Conservation (phyloP, 1,140 invertebrate genomes). For the Drosophila gunungcola region DNA sequence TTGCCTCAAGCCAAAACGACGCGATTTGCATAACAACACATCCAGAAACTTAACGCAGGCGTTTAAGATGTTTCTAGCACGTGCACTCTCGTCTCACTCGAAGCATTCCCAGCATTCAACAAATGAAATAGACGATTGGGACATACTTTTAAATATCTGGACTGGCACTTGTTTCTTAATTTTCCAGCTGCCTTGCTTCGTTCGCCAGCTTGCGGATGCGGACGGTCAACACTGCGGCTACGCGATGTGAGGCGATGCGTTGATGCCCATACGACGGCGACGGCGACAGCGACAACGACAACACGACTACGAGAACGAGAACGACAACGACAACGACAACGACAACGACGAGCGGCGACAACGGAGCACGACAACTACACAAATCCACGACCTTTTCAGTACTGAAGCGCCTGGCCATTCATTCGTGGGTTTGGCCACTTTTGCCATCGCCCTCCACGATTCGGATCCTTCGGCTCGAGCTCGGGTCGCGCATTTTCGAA, state of each 20-base stretch:
- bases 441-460: constrained; percentile 43
- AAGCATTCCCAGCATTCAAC: constrained; percentile 28
- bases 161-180: constrained; percentile 36
- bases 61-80: constrained; percentile 46
- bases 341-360: constrained; percentile 29
- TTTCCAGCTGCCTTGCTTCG: constrained; percentile 11
- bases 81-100: constrained; percentile 33
- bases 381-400: constrained; percentile 84
- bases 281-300: constrained; percentile 23
- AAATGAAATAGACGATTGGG: constrained; percentile 20
- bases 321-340: too few species aligned
- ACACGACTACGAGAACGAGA: constrained; percentile 23
- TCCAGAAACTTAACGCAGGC: constrained; percentile 45
- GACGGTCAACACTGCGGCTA: constrained; percentile 41
- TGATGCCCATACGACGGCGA: constrained; percentile 23
- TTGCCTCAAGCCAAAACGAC: constrained; percentile 56
- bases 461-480: constrained; percentile 17
- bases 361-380: constrained; percentile 76
- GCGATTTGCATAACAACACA: constrained; percentile 75
- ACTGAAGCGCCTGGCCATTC: constrained; percentile 79
- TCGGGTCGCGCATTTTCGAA: constrained; percentile 59
- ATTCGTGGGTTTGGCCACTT: constrained; percentile 58
- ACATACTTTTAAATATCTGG: neutral
- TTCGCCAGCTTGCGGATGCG: constrained; percentile 33
- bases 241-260: constrained; percentile 31